phyloP scores from a whole-genome alignment of 2,888 invertebrate genomes.

The Cremastobaeus sp. region DNA sequence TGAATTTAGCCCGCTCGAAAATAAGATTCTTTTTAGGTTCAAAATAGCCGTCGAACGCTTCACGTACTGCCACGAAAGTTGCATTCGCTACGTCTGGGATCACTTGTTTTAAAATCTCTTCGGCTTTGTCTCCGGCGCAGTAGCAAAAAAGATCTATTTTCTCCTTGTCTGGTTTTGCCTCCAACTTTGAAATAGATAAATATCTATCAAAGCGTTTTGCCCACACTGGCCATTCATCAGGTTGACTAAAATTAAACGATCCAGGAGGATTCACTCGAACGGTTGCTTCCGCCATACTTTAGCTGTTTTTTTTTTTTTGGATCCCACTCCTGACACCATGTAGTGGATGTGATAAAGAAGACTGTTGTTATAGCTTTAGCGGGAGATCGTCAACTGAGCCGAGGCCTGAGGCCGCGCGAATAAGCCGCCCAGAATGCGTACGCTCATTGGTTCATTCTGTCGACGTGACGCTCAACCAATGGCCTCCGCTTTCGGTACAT shows the following conservation, averaged over 20 bases:
- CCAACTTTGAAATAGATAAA: constrained; percentile 44
- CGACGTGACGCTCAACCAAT: background rate
- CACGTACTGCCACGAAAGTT: constrained; percentile 38
- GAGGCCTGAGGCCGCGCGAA: too few species aligned
- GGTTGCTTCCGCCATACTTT: constrained; percentile 3
- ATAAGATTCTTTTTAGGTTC: constrained; percentile 61
- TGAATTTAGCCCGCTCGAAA: constrained; percentile 60
- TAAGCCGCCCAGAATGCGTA: background rate
- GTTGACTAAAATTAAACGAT: constrained; percentile 46
- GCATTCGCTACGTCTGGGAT: constrained; percentile 18
- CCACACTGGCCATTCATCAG: constrained; percentile 47
- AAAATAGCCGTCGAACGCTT: constrained; percentile 57
- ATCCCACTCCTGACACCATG: constrained; percentile 41
- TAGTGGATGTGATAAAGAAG: background rate
- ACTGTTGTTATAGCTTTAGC: background rate
- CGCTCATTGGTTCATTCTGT: background rate
- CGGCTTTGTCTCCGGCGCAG: constrained; percentile 61
- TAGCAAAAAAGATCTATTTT: constrained; percentile 63
- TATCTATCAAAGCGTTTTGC: constrained; percentile 51
- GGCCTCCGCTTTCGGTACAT: background rate
- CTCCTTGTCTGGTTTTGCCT: constrained; percentile 49
- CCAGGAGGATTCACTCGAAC: constrained; percentile 29
- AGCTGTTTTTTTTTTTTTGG: background rate
- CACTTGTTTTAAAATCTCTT: constrained; percentile 57
- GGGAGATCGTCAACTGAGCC: background rate